A percentile compares a stretch with the other conserved stretches of the same genome.
These are phyloP conservation scores for Cheilosia grossa DNA, from an alignment of 2,888 invertebrate species.

Conservation along the genomic window DNA sequence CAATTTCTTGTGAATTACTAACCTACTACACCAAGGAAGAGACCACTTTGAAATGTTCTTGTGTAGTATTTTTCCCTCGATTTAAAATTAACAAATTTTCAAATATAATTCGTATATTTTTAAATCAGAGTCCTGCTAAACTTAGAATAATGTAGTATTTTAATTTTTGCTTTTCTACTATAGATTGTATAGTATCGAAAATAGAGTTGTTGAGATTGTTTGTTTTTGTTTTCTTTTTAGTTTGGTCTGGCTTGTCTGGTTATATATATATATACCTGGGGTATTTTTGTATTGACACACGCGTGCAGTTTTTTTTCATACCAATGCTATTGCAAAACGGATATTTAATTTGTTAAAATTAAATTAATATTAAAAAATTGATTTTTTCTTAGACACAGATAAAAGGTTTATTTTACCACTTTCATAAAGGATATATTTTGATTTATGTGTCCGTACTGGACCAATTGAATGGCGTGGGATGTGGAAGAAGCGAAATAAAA, in stretches of 20 bases:
- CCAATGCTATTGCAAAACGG: not conserved
- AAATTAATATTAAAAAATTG: not conserved
- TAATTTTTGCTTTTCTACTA: slow-evolving; percentile 20
- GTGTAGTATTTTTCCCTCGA: slow-evolving; percentile 27
- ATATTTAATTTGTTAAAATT: not conserved
- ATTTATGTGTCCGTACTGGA: not conserved
- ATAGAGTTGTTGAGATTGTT: slow-evolving; percentile 30
- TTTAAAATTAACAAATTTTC: slow-evolving; percentile 68
- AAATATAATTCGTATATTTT: slow-evolving; percentile 70
- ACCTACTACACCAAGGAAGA: slow-evolving; percentile 26
- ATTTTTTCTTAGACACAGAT: not conserved
- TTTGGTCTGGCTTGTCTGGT: slow-evolving; percentile 15
- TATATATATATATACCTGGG: not conserved
- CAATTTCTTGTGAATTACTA: slow-evolving; percentile 5
- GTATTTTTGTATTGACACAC: slow-evolving; percentile 14
- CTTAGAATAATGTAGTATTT: slow-evolving; percentile 57
- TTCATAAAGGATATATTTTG: not conserved
- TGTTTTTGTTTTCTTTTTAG: slow-evolving; percentile 24
- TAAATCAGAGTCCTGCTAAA: slow-evolving; percentile 70
- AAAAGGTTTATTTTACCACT: not conserved
- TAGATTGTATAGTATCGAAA: slow-evolving; percentile 29
- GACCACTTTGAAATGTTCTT: slow-evolving; percentile 11
- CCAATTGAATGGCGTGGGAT: slow-evolving; percentile 14
- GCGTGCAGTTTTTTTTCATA: slow-evolving; percentile 13
- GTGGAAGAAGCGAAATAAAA: not conserved